Evolutionary conservation across 2,888 invertebrate species (phyloP).

Genomic region (Chirona hameri): DNA sequence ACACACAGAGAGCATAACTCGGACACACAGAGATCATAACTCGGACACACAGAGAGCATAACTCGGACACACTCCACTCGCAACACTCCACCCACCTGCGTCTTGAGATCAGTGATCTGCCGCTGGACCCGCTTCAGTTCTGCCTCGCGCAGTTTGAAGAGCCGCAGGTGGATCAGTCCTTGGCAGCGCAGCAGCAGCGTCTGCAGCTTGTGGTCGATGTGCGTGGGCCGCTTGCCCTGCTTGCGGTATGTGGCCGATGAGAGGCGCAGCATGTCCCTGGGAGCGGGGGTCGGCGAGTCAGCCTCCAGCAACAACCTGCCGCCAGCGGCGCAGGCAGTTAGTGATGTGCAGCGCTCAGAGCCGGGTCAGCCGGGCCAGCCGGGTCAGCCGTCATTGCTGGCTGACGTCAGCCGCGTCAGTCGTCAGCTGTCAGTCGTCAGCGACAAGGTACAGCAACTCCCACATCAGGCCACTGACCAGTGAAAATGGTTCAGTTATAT

Average conservation of each 20-base stretch:
- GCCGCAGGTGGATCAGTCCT: slow-evolving; percentile 24
- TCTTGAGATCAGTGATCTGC: background rate
- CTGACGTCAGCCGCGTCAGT: no score
- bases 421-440: no score
- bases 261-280: slow-evolving; percentile 28
- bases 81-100: background rate
- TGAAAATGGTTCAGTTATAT: no score
- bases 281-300: background rate
- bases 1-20: no score
- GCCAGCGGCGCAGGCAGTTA: background rate
- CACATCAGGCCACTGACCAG: no score
- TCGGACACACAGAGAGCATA: no score
- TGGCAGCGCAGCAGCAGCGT: slow-evolving; percentile 30
- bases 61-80: no score
- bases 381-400: no score
- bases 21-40: no score
- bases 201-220: slow-evolving; percentile 30
- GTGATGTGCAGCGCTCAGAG: background rate
- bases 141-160: background rate
- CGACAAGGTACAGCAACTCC: no score
- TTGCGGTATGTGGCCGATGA: slow-evolving; percentile 25
- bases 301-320: background rate
- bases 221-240: slow-evolving; percentile 5
- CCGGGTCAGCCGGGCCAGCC: no score
- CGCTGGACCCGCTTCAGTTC: slow-evolving; percentile 8